Evolutionary conservation across 2,113 vertebrate species (phyloP).

Genomic region (Cyphomyrus plagiostoma): DNA sequence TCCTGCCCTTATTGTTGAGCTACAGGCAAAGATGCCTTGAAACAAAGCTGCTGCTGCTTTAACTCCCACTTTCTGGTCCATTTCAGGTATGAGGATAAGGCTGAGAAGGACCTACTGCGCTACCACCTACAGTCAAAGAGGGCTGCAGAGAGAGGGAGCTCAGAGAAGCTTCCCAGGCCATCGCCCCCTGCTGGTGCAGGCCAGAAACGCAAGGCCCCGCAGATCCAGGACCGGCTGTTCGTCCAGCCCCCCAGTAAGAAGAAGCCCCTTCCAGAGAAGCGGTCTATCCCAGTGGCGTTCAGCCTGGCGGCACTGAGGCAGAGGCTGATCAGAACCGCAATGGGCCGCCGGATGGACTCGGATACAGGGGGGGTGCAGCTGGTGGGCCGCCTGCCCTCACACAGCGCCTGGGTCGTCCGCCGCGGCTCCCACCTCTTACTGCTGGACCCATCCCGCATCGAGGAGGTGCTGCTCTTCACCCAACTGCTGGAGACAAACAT

Average conservation of each 20-base stretch:
- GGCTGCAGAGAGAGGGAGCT: constrained; percentile 52
- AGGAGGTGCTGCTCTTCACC: constrained; percentile 82
- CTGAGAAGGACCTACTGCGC: constrained; percentile 67
- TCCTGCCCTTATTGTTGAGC: not conserved
- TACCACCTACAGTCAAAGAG: constrained; percentile 66
- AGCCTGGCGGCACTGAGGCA: constrained; percentile 66
- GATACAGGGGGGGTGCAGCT: constrained; percentile 57
- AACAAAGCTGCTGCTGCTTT: not conserved
- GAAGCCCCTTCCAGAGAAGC: constrained; percentile 44
- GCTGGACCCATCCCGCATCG: constrained; percentile 84
- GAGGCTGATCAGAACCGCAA: constrained; percentile 52
- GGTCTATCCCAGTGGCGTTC: constrained; percentile 57
- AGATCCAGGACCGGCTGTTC: constrained; percentile 79
- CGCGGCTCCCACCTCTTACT: constrained; percentile 71
- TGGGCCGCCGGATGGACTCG: constrained; percentile 35
- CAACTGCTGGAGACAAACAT: constrained; percentile 82
- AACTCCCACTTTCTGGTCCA: not conserved
- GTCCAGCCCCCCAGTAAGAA: constrained; percentile 62
- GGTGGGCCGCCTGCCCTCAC: constrained; percentile 73
- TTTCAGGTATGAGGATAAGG: constrained; percentile 77
- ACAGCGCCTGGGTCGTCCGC: constrained; percentile 78
- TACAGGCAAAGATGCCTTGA: not conserved
- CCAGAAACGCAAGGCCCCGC: constrained; percentile 73
- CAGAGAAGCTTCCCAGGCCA: constrained; percentile 41
- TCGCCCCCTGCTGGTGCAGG: constrained; percentile 42